A percentile compares a stretch with the other conserved stretches of the same genome.
These are phyloP conservation scores for Drosophila trapezifrons DNA, from an alignment of 1,140 invertebrate genomes.

Conservation along the genomic window DNA sequence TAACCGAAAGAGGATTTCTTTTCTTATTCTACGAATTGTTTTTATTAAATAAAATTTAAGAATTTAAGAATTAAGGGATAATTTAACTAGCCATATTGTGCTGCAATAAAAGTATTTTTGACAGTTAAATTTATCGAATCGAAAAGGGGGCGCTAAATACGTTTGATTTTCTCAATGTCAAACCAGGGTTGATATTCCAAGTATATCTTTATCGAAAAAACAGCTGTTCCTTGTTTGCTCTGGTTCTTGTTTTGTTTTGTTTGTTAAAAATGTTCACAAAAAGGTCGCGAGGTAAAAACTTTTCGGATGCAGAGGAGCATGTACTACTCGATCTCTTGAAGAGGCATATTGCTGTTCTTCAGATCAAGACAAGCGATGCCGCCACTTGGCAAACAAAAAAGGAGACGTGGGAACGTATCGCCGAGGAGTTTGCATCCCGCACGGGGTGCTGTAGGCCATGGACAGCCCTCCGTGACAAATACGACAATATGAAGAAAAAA, in stretches of 20 bases:
- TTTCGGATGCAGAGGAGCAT: conserved; percentile 3
- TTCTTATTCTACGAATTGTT: too few species aligned
- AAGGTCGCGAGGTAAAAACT: conserved; percentile 19
- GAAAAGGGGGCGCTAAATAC: background rate
- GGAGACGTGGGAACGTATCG: conserved; percentile 18
- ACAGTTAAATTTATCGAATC: background rate
- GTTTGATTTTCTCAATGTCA: background rate
- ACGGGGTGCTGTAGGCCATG: conserved; percentile 10
- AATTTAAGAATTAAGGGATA: too few species aligned
- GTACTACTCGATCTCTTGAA: conserved; percentile 7
- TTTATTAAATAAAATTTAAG: too few species aligned
- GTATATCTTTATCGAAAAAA: conserved; percentile 7
- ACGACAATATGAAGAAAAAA: conserved; percentile 24
- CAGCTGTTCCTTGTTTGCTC: conserved; percentile 17
- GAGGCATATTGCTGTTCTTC: conserved; percentile 7
- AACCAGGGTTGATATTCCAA: conserved; percentile 3
- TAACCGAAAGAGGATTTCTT: background rate
- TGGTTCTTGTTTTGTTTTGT: background rate
- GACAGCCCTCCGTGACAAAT: conserved; percentile 17
- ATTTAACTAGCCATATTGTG: too few species aligned
- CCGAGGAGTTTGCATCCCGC: background rate
- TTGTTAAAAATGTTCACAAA: conserved; percentile 7
- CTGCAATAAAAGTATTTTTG: too few species aligned
- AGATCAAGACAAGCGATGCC: conserved; percentile 11
- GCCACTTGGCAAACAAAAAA: conserved; percentile 10